Evolutionary conservation across 1,140 invertebrate genomes (phyloP), one percentile per base, ranked within the genome.

Genomic region (Papilio polyxenes): DNA sequence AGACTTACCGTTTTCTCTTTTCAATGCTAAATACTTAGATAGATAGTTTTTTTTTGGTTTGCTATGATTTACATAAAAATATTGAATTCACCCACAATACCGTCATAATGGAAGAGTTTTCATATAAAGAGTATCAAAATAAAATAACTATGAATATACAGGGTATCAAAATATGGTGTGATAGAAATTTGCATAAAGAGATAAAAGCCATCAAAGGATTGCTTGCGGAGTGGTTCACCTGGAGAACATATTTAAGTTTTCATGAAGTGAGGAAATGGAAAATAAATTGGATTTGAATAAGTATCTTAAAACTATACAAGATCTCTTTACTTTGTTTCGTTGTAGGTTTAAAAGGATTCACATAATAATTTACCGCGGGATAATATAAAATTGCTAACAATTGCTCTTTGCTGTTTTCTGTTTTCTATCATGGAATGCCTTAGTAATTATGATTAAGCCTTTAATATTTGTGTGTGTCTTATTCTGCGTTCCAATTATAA

Each of bases 201-300:
- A 92, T 93, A 92, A 90, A 83, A 88, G 84, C 88, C 91, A 93
- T 93, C 93, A 94, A 94, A 93, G 92, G 90, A 93, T 93, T 92
- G 90, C 91, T 93, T 87, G 91, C 87, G 91, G 91, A 92, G 91
- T 92, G 93, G 90, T 92, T 92, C 92, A 94, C 91, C 91, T 93
- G 88, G 91, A 88, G 88, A 93, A 87, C 92, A 93, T 93, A 93
- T 94, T 94, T 93, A 93, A 93, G 92, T 93, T 93, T 93, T 94
- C 92, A 94, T 92, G 92, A 93, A 93, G 92, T 94, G 92, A 87
- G 93, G 91, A 93, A 94, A 94, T 94, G 93, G 92, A 92, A 94
- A 93, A 94, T 93, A 94, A 94, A 94, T 94, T 93, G 91, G 90
- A 94, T 94, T 93, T 91, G 89, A 91, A 93, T 93, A 90, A 93